Base-by-base conservation (phyloP, 2,113 vertebrate genomes). In the Notiomystis cincta region DNA sequence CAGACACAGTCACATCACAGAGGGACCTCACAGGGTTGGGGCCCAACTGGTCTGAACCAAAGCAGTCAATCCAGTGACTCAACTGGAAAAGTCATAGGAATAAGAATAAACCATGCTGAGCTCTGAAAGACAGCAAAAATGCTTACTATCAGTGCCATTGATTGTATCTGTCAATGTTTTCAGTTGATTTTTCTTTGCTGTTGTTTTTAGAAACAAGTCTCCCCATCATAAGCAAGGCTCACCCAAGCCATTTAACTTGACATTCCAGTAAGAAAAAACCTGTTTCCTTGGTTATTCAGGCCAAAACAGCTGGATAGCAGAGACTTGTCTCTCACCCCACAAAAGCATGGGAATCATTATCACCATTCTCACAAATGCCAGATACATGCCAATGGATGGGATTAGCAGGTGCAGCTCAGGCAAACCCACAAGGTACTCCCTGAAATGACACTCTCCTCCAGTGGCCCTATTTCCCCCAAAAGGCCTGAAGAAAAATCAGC, bases 311-410 rank as follows among this genome's bases (percentile, higher is more conserved):
- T 25, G 50, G 8, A 24, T 21, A 67, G 33, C 11, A 77, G 28
- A 77, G 45, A 78, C 6, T 28, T 2, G 1, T 25, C 23, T 50
- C 66, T 85, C 42, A 37, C 10, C 19, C 20, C 37, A 31, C 17
- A 69, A 54, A 69, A 54, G 38, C 14, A 37, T 15, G 64, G 20
- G 17, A 65, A 71, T 57, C 25, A 23, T 15, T 16, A 38, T 4
- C 57, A 60, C 20, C 22, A 17, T 47, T 70, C 53, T 75, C 2
- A 0, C 12, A 75, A 62, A 75, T 24, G 33, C 35, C 47, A 82
- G 20, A 62, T 20, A 51, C 2, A 1, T 44, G 37, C 17, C 2
- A 2, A 50, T 21, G 21, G 44, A 62, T 1, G 0, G 33, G 30
- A 84, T 54, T 38, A 75, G 38, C 1, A 1, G 33, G 12, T 67